Percentiles rank a stretch among this genome's conserved stretches.
These are phyloP conservation scores for Ceryle rudis DNA, from an alignment of 2,797 vertebrate genomes.

Conservation along the genomic window DNA sequence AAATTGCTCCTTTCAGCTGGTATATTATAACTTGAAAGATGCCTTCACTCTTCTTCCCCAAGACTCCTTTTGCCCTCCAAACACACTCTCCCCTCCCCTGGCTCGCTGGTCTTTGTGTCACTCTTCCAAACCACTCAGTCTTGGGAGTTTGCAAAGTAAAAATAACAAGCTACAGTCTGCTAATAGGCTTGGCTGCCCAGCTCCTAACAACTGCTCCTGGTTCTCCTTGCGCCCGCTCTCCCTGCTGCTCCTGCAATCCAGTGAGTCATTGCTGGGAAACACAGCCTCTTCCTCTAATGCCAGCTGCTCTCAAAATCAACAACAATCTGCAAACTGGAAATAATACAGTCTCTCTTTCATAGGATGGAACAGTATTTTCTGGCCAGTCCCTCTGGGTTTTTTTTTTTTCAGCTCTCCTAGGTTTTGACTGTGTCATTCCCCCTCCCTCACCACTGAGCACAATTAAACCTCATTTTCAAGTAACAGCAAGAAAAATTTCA, in stretches of 20 bases:
- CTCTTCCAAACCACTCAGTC: not conserved
- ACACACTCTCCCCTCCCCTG: not conserved
- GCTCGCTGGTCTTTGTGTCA: not conserved
- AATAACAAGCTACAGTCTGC: not conserved
- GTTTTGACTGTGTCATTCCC: not conserved
- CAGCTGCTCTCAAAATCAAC: slow-evolving; percentile 43
- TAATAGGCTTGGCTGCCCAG: not conserved
- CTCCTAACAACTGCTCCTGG: not conserved
- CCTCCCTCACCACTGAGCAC: not conserved
- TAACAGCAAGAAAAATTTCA: not conserved
- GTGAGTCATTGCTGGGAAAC: slow-evolving; percentile 11
- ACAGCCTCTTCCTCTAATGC: slow-evolving; percentile 32
- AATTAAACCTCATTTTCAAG: not conserved
- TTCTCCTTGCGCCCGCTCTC: not conserved
- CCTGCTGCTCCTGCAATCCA: not conserved
- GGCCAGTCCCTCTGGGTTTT: not conserved
- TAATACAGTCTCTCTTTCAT: not conserved
- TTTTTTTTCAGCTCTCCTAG: not conserved
- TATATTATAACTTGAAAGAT: not conserved
- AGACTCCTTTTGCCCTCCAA: not conserved
- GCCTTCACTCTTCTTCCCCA: not conserved
- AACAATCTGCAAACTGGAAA: slow-evolving; percentile 9
- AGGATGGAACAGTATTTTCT: not conserved
- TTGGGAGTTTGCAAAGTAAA: not conserved
- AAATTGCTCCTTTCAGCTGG: not conserved